A percentile compares a stretch with the other conserved stretches of the same genome.
Evolutionary conservation across 2,888 invertebrate genomes (phyloP).

Genomic region (Sphaerophoria taeniata): DNA sequence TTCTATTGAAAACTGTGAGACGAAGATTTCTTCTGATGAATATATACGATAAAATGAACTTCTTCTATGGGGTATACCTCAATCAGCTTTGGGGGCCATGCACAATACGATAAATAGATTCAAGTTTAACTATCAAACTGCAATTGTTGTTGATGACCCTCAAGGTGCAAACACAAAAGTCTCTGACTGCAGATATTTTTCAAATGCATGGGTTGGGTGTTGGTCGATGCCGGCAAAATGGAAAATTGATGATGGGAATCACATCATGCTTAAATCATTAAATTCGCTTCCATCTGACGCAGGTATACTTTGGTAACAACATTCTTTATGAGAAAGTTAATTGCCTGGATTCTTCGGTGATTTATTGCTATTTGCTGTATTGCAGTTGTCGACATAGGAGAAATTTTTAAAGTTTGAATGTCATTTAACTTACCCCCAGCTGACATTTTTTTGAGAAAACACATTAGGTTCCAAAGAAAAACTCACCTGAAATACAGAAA

Average conservation of each 20-base stretch:
- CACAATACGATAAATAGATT: not conserved
- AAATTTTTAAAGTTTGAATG: too few relatives aligned
- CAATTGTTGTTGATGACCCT: constrained; percentile 50
- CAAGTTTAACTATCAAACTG: constrained; percentile 23
- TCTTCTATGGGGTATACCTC: constrained; percentile 1
- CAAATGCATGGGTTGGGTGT: constrained; percentile 52
- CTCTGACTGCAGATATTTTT: constrained; percentile 21
- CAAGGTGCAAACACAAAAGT: constrained; percentile 23
- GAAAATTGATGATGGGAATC: constrained; percentile 72
- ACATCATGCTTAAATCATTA: constrained; percentile 9
- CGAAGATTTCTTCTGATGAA: constrained; percentile 35
- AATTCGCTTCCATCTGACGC: not conserved
- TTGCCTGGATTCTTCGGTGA: constrained; percentile 12
- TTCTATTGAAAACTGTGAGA: constrained; percentile 47
- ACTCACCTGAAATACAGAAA: too few relatives aligned
- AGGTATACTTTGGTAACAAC: constrained; percentile 20
- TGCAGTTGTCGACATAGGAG: not conserved
- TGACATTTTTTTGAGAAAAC: not conserved
- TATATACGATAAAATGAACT: constrained; percentile 49
- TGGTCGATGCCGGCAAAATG: constrained; percentile 50
- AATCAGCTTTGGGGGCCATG: constrained; percentile 14
- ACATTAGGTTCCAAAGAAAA: too few relatives aligned
- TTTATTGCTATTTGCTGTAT: not conserved
- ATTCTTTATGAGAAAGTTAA: constrained; percentile 72
- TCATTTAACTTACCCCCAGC: constrained; percentile 14